These are phyloP conservation scores for Syngnathus floridae DNA, from an alignment of 2,113 vertebrate genomes.

Conservation along the genomic window DNA sequence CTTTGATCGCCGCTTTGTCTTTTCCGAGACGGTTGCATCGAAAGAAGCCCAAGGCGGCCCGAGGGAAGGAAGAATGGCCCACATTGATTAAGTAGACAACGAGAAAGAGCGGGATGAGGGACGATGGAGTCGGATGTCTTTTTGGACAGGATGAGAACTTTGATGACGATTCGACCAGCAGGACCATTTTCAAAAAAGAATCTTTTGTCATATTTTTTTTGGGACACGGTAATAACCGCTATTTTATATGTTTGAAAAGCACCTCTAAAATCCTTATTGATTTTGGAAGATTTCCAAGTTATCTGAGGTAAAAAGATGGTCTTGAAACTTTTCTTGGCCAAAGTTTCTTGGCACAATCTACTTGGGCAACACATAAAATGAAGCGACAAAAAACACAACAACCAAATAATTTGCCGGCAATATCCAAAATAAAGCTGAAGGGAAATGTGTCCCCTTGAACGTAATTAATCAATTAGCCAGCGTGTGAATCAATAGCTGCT, in stretches of 20 bases:
- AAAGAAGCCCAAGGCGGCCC: slow-evolving; percentile 21
- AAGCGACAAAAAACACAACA: neutral
- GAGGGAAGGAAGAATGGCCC: slow-evolving; percentile 7
- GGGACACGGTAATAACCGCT: neutral
- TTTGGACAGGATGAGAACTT: slow-evolving; percentile 19
- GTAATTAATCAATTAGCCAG: slow-evolving; percentile 73
- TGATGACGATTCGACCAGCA: too few species aligned
- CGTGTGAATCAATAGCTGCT: slow-evolving; percentile 56
- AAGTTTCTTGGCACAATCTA: neutral
- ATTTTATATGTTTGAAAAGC: neutral
- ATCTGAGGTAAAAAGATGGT: neutral
- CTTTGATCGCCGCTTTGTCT: slow-evolving; percentile 45
- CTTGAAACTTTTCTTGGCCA: neutral
- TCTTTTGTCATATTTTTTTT: neutral
- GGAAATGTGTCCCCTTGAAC: slow-evolving; percentile 42
- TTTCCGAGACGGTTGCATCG: slow-evolving; percentile 32
- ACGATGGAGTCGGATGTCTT: slow-evolving; percentile 1
- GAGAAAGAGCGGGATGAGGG: slow-evolving; percentile 11
- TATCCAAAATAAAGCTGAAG: slow-evolving; percentile 6
- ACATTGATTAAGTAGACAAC: slow-evolving; percentile 31
- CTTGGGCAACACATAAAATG: neutral
- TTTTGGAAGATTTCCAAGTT: neutral
- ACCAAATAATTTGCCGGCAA: neutral
- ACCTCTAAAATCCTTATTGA: neutral
- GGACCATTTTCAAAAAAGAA: neutral